Evolutionary conservation across 2,113 vertebrate species (phyloP).

Genomic region (Pseudorectes ferrugineus): DNA sequence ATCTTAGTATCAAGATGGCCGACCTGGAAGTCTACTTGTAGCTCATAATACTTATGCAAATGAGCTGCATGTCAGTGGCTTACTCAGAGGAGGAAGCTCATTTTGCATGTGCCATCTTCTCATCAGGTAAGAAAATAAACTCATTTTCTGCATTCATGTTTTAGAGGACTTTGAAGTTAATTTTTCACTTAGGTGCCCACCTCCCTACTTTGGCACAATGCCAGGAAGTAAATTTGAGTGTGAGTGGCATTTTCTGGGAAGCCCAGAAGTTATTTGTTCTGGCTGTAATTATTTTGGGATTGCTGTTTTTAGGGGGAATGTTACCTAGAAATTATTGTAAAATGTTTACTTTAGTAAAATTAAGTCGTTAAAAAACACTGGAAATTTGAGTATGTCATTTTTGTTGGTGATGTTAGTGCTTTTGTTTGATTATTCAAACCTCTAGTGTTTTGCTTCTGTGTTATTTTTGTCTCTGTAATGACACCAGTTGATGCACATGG

Average conservation of each 20-base stretch:
- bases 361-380: neutral
- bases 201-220: neutral
- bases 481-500: conserved; percentile 22
- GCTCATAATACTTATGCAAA: conserved; percentile 53
- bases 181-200: neutral
- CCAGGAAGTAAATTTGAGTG: neutral
- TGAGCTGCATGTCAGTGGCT: conserved; percentile 56
- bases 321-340: neutral
- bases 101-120: conserved; percentile 53
- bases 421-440: conserved; percentile 4
- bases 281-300: neutral
- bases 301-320: neutral
- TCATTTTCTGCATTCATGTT: neutral
- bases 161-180: neutral
- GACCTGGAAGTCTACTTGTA: conserved; percentile 68
- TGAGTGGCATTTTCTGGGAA: neutral
- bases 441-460: neutral
- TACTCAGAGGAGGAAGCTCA: conserved; percentile 63
- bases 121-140: conserved; percentile 70
- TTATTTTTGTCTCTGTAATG: conserved; percentile 20
- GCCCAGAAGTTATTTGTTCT: neutral
- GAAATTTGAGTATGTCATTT: neutral
- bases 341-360: neutral
- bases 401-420: neutral
- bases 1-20: conserved; percentile 65